Evolutionary conservation across 2,888 invertebrate species (phyloP).

Genomic region (Anoncus sp.): DNA sequence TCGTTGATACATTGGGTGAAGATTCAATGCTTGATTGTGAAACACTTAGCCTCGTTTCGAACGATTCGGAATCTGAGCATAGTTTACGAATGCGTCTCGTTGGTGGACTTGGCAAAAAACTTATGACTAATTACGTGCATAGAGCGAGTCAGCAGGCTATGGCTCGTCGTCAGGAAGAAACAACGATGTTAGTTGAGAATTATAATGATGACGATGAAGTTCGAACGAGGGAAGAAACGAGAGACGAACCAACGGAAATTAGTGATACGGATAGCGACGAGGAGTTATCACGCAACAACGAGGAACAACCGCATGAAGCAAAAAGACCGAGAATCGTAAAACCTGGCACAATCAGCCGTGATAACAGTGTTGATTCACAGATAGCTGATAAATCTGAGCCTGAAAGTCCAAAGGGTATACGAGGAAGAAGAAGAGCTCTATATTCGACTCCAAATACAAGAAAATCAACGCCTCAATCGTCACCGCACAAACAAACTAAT

Average conservation of each 20-base stretch:
- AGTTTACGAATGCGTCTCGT: conserved; percentile 81
- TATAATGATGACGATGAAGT: neutral
- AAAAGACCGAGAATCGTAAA: conserved; percentile 84
- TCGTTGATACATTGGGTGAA: conserved; percentile 83
- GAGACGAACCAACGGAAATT: conserved; percentile 44
- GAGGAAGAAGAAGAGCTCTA: conserved; percentile 88
- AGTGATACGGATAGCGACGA: conserved; percentile 70
- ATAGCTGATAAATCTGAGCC: conserved; percentile 75
- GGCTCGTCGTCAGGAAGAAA: conserved; percentile 25
- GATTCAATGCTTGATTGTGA: conserved; percentile 85
- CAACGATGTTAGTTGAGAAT: conserved; percentile 1
- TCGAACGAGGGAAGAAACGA: conserved; percentile 52
- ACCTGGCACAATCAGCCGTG: conserved; percentile 79
- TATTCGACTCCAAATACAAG: conserved; percentile 83
- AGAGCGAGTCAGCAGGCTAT: conserved; percentile 24
- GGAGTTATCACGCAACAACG: conserved; percentile 65
- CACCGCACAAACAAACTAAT: conserved; percentile 76
- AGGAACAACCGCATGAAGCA: conserved; percentile 69
- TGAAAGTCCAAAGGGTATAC: conserved; percentile 85
- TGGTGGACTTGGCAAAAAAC: conserved; percentile 70
- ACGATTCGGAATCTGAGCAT: conserved; percentile 89
- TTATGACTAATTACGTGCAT: conserved; percentile 63
- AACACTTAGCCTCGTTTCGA: conserved; percentile 88
- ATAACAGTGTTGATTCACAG: conserved; percentile 77
- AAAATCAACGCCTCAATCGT: conserved; percentile 78